These are phyloP conservation scores for Nipponia nippon DNA, from an alignment of 2,113 vertebrate species.

Conservation along the genomic window DNA sequence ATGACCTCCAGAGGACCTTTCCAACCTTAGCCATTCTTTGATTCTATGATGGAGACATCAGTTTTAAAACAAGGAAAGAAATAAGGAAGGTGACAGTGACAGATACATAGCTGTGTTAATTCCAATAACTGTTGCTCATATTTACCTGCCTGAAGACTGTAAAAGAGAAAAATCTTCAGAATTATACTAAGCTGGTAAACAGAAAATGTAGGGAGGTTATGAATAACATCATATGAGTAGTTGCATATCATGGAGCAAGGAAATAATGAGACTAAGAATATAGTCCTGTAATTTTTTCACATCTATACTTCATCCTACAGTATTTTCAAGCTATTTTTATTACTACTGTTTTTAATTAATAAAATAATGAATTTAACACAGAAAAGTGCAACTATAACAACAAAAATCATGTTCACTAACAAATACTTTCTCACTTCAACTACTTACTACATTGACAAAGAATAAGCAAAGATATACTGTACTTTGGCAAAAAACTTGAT, in stretches of 20 bases:
- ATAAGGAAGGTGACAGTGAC: not conserved
- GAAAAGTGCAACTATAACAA: not conserved
- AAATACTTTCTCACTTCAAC: not conserved
- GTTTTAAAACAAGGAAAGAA: not conserved
- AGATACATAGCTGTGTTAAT: not conserved
- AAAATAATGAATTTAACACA: not conserved
- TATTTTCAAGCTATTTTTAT: not conserved
- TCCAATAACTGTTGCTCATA: not conserved
- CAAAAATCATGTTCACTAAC: not conserved
- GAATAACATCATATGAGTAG: not conserved
- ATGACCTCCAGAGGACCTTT: not conserved
- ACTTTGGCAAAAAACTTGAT: conserved; percentile 99
- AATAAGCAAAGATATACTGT: conserved; percentile 64
- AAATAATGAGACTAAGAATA: not conserved
- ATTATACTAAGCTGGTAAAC: not conserved
- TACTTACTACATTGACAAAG: not conserved
- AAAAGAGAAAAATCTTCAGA: not conserved
- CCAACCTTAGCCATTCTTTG: not conserved
- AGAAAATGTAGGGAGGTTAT: not conserved
- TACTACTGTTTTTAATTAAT: not conserved
- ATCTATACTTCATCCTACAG: not conserved
- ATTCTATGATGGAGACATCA: not conserved
- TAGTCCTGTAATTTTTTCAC: not conserved
- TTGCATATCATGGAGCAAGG: not conserved
- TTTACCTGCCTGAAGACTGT: not conserved